These are phyloP conservation scores for Drosophila diplacantha DNA, from an alignment of 2,888 invertebrate genomes.

Conservation along the genomic window DNA sequence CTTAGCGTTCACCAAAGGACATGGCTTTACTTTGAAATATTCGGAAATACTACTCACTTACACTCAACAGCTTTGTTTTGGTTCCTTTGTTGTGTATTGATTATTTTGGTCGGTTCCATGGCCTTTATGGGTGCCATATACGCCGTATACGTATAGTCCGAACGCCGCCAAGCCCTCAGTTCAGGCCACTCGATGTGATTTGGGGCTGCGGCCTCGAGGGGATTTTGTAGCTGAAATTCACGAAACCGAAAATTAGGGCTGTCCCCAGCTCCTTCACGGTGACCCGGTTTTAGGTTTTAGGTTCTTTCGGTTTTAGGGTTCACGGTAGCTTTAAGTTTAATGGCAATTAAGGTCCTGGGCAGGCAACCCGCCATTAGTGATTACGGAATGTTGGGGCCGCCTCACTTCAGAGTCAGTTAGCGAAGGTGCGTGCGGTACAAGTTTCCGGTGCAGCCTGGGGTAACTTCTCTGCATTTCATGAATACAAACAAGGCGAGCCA, in stretches of 20 bases:
- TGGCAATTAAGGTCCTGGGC: conserved; percentile 28
- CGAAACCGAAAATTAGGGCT: conserved; percentile 36
- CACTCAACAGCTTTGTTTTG: conserved; percentile 24
- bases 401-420: conserved; percentile 36
- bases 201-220: conserved; percentile 25
- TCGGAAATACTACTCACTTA: neutral
- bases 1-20: neutral
- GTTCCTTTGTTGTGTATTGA: conserved; percentile 35
- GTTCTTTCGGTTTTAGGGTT: conserved; percentile 8
- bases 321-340: conserved; percentile 31
- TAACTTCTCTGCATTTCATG: conserved; percentile 36
- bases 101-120: conserved; percentile 29
- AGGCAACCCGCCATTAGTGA: conserved; percentile 31
- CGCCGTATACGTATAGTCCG: conserved; percentile 1
- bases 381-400: conserved; percentile 24
- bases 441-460: conserved; percentile 26
- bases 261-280: conserved; percentile 26
- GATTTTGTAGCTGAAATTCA: conserved; percentile 35
- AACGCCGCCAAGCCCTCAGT: conserved; percentile 35
- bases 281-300: conserved; percentile 31
- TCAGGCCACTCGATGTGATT: conserved; percentile 30
- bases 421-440: conserved; percentile 28
- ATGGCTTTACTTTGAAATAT: neutral
- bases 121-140: conserved; percentile 32
- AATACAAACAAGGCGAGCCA: conserved; percentile 24